These are phyloP conservation scores for Vulpes ferrilata DNA, from an alignment of 2,113 vertebrate genomes.

Conservation along the genomic window DNA sequence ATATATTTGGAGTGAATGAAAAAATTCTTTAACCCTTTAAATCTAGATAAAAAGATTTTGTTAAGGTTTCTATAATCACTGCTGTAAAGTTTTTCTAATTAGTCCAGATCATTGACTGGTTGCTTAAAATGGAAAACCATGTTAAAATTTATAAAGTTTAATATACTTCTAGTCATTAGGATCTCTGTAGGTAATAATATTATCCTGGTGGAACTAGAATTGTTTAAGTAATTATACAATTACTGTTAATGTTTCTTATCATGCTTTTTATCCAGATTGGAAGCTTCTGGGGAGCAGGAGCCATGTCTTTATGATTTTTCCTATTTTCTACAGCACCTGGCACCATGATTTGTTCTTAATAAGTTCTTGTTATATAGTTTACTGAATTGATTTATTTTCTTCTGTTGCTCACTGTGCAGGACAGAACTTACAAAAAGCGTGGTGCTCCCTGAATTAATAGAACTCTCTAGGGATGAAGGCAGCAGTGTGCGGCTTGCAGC, in stretches of 20 bases:
- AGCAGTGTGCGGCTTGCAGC: conserved; percentile 94
- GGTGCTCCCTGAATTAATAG: conserved; percentile 95
- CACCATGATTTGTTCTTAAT: not conserved
- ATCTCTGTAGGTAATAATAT: not conserved
- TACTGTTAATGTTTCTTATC: not conserved
- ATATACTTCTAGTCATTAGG: not conserved
- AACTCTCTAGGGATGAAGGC: conserved; percentile 93
- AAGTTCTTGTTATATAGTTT: not conserved
- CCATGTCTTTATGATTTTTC: not conserved
- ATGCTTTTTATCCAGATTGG: not conserved
- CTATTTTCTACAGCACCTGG: not conserved
- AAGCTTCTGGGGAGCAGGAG: not conserved
- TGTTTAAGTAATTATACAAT: not conserved
- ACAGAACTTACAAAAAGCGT: conserved; percentile 93
- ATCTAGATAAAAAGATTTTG: not conserved
- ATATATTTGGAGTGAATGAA: not conserved
- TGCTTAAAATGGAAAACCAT: conserved; percentile 35
- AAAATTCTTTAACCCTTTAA: not conserved
- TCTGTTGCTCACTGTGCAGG: conserved; percentile 85
- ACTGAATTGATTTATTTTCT: conserved; percentile 53
- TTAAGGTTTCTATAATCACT: not conserved
- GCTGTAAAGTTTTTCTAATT: not conserved
- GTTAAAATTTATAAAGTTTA: not conserved
- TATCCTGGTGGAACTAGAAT: not conserved
- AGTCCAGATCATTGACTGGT: not conserved